Evolutionary conservation across 2,888 invertebrate genomes (phyloP).

Genomic region (Lochmaea crataegi): DNA sequence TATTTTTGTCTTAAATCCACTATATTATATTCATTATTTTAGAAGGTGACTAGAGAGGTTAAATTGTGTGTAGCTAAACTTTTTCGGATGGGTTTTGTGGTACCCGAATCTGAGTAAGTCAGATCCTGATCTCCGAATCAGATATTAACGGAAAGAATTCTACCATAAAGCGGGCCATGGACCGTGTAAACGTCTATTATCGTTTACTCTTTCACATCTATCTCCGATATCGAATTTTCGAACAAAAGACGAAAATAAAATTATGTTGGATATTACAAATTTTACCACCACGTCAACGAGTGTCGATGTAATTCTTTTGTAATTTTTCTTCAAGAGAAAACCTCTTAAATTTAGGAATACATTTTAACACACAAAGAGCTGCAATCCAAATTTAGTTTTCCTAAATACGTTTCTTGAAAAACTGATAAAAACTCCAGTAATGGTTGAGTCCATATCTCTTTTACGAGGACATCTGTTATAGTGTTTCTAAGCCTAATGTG

Average conservation of each 20-base stretch:
- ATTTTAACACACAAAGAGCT: too few relatives aligned
- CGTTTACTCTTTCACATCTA: constrained; percentile 23
- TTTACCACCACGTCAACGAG: constrained; percentile 17
- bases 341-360: constrained; percentile 11
- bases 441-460: too few relatives aligned
- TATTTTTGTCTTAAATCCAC: too few relatives aligned
- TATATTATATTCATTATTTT: too few relatives aligned
- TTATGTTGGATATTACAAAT: constrained; percentile 41
- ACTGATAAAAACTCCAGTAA: too few relatives aligned
- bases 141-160: constrained; percentile 7
- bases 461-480: too few relatives aligned
- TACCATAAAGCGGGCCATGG: constrained; percentile 20
- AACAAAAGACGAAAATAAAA: constrained; percentile 30
- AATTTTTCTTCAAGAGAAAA: constrained; percentile 18
- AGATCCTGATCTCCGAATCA: background rate
- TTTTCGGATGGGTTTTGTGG: background rate
- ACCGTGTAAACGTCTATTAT: constrained; percentile 33
- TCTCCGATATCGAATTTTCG: constrained; percentile 31
- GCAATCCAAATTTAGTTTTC: too few relatives aligned
- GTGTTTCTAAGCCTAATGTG: too few relatives aligned
- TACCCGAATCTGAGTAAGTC: background rate
- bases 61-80: too few relatives aligned
- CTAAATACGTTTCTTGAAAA: too few relatives aligned
- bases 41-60: too few relatives aligned
- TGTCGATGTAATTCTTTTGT: constrained; percentile 15